A percentile compares a stretch with the other conserved stretches of the same genome.
These are phyloP conservation scores for Papilio xuthus DNA, from an alignment of 1,140 invertebrate genomes.

Conservation along the genomic window DNA sequence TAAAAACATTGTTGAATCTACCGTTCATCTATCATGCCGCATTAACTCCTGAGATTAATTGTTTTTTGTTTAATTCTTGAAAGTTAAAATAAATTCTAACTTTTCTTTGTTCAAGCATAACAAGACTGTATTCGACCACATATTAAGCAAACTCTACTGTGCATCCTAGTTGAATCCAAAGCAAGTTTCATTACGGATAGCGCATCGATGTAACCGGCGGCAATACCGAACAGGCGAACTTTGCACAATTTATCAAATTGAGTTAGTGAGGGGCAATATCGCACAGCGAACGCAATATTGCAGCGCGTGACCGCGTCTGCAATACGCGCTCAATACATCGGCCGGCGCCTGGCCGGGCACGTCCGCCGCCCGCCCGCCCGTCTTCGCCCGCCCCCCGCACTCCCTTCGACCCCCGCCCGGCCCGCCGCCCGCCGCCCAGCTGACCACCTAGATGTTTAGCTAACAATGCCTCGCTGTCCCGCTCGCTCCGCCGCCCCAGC, in stretches of 20 bases:
- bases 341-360: slow-evolving; percentile 79
- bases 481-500: slow-evolving; percentile 62
- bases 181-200: slow-evolving; percentile 61
- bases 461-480: slow-evolving; percentile 78
- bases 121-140: slow-evolving; percentile 5
- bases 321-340: slow-evolving; percentile 82
- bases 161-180: slow-evolving; percentile 34
- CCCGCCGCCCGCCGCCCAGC: slow-evolving; percentile 67
- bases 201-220: slow-evolving; percentile 65
- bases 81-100: no score
- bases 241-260: slow-evolving; percentile 81
- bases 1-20: no score
- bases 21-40: no score
- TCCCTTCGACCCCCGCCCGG: slow-evolving; percentile 58
- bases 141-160: slow-evolving; percentile 10
- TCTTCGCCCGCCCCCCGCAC: slow-evolving; percentile 45
- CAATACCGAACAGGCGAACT: slow-evolving; percentile 70
- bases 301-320: slow-evolving; percentile 80
- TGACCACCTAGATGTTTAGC: slow-evolving; percentile 81
- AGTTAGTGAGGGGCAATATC: slow-evolving; percentile 80
- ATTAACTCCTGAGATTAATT: no score
- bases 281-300: slow-evolving; percentile 80
- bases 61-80: neutral
- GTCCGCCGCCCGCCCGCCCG: slow-evolving; percentile 67
- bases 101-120: neutral